A percentile compares a stretch with the other conserved stretches of the same genome.
Evolutionary conservation across 2,797 vertebrate genomes (phyloP).

Genomic region (Gallirallus australis): DNA sequence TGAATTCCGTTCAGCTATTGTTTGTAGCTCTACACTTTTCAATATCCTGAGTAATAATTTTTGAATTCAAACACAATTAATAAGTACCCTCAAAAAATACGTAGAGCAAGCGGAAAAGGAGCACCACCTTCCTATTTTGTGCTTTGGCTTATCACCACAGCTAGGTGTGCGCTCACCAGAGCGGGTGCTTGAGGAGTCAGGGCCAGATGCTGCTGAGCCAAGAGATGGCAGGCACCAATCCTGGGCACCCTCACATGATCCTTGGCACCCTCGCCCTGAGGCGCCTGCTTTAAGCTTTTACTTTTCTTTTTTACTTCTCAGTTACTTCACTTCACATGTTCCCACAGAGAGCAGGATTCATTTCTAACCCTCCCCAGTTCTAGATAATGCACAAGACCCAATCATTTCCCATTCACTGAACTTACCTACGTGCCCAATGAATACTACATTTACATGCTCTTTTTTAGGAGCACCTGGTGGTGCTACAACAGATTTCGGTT

Average conservation of each 20-base stretch:
- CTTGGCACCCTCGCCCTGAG: not conserved
- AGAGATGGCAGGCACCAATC: not conserved
- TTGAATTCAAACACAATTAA: not conserved
- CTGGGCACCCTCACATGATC: not conserved
- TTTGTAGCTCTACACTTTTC: not conserved
- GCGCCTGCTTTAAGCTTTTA: not conserved
- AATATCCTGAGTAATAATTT: not conserved
- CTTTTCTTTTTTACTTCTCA: not conserved
- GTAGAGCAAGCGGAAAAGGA: not conserved
- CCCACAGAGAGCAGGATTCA: not conserved
- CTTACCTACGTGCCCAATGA: constrained; percentile 99
- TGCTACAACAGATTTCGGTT: constrained; percentile 85
- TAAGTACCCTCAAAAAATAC: not conserved
- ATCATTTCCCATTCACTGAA: not conserved
- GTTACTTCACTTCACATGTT: too few species aligned
- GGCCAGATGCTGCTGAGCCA: not conserved
- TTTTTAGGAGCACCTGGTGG: constrained; percentile 94
- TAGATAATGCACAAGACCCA: not conserved
- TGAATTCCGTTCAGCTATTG: not conserved
- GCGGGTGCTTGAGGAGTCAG: not conserved
- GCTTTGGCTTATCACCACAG: not conserved
- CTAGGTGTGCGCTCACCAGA: not conserved
- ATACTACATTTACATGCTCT: constrained; percentile 98
- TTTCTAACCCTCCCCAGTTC: not conserved
- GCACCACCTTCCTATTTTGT: not conserved